Base-by-base conservation (phyloP, 2,888 invertebrate species). In the Lithophane leautieri region DNA sequence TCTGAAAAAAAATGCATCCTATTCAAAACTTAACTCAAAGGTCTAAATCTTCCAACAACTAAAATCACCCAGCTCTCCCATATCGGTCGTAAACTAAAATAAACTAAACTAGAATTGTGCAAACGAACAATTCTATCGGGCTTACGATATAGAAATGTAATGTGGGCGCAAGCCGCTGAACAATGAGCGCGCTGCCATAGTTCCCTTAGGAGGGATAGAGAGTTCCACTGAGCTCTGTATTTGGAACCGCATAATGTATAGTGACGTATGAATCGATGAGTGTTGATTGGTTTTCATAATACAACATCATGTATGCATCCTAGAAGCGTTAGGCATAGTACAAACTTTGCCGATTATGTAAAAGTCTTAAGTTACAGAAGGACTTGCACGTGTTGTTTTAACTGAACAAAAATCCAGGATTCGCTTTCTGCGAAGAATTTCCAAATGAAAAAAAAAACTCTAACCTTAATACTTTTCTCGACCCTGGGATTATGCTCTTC, bases 91-190 rank as follows among this genome's bases (percentile, higher is more conserved):
- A 76, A 75, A 68, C 77, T 25, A 42, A 75, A 70, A 65, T 65
- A 68, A 79, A 66, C 79, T 83, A 72, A 79, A 79, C 78, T 76
- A 81, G 82, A 84, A 82, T 86, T 86, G 83, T 83, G 78, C 84
- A 83, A 90, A 86, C 70, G 73, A 84, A 88, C 82, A 78, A 78
- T 86, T 88, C 88, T 83, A 88, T 87, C 70, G 77, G 71, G 78
- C 75, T 86, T 78, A 44, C 81, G 70, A 58, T 84, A 85, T 79
- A 86, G 83, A 85, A 85, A 83, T 75, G 79, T 78, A 56, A 76
- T 71, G 86, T 88, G 82, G 84, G 85, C 81, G 83, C 79, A 42
- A 71, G 77, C 58, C 61, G 63, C 63, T 76, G 76, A 78, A 88
- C 88, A 88, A 88, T 88, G 82, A 83, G 62, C 61, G 44, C 69